Evolutionary conservation across 2,888 invertebrate genomes (phyloP), one percentile per base, ranked within the genome.

Genomic region (Agonopterix alstromeriana): DNA sequence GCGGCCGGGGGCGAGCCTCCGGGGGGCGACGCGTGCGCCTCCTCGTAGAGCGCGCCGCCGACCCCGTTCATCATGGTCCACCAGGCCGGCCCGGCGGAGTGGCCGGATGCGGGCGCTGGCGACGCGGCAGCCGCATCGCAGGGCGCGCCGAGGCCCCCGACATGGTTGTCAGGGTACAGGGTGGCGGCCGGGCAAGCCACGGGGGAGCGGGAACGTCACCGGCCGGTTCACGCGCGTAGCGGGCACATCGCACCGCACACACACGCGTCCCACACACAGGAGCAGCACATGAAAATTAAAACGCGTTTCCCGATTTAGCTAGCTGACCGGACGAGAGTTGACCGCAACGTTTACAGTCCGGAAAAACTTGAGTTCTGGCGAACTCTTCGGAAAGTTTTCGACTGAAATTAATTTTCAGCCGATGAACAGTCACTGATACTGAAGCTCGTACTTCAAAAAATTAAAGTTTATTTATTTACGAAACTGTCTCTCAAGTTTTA

Each of bases 31-130:
- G 91, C 85, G 76, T 89, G 90, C 83, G 91, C 78, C 90, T 94
- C 94, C 82, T 94, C 94, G 90, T 94, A 94, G 65, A 93, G 90
- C 85, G 93, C 92, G 87, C 94, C 93, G 92, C 94, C 94, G 75
- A 87, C 92, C 73, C 87, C 87, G 93, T 94, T 94, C 94, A 94
- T 94, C 93, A 94, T 94, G 90, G 92, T 92, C 93, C 94, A 94
- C 93, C 94, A 94, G 90, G 93, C 92, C 91, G 94, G 92, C 91
- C 94, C 94, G 93, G 94, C 91, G 92, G 93, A 92, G 92, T 93
- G 92, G 91, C 93, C 93, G 92, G 93, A 92, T 91, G 93, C 93
- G 92, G 93, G 93, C 92, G 93, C 93, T 93, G 93, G 92, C 89
- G 91, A 91, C 85, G 90, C 90, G 89, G 91, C 91, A 51, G 90